phyloP scores from a whole-genome alignment of 2,113 vertebrate species.

The Seriola dumerili region DNA sequence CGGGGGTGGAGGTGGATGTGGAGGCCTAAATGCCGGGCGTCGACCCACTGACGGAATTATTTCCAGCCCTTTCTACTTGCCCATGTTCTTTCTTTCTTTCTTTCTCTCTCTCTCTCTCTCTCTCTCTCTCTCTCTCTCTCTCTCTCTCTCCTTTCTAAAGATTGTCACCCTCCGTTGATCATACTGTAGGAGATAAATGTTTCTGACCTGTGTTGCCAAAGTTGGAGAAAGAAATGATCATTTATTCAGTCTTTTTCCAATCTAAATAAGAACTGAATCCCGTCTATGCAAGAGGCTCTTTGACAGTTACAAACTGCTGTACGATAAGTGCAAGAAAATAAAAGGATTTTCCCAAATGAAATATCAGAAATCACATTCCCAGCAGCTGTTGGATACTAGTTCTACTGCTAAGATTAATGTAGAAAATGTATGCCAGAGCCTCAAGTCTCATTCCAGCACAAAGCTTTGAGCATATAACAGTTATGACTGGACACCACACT shows the following conservation, averaged over 20 bases:
- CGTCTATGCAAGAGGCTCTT: too few relatives aligned
- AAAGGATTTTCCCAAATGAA: constrained; percentile 14
- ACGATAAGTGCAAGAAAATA: neutral
- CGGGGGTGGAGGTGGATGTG: constrained; percentile 22
- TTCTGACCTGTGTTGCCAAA: constrained; percentile 18
- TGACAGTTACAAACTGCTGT: neutral
- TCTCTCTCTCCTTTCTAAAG: neutral
- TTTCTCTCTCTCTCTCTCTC: neutral
- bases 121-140: constrained; percentile 1
- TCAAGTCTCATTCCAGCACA: constrained; percentile 1
- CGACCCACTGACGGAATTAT: constrained; percentile 67
- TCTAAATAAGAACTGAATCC: neutral
- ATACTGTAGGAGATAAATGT: neutral
- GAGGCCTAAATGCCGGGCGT: constrained; percentile 56
- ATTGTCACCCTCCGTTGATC: neutral
- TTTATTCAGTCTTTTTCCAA: neutral
- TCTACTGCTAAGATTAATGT: neutral
- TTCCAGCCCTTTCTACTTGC: constrained; percentile 69
- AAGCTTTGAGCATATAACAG: neutral
- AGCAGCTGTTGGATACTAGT: constrained; percentile 24
- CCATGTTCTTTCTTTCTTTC: neutral
- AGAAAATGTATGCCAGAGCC: neutral
- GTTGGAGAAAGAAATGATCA: neutral
- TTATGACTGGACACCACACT: neutral
- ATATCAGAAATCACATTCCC: constrained; percentile 1